Evolutionary conservation across 1,140 invertebrate species (phyloP).

Genomic region (Drosophila nasuta): DNA sequence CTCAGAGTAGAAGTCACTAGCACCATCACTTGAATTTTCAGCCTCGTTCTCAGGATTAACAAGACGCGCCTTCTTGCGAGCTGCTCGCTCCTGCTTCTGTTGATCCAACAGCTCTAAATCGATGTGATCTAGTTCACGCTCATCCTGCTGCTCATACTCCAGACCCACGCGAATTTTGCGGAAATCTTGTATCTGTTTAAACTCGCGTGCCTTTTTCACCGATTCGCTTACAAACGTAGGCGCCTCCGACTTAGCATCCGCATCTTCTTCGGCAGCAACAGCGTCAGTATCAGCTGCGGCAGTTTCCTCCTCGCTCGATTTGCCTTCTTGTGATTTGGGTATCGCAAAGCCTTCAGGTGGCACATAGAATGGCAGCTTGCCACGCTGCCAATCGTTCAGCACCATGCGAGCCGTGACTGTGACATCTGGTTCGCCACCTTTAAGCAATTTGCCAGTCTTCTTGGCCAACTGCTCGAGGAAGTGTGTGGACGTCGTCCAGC

Average conservation of each 20-base stretch:
- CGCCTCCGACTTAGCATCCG: constrained; percentile 72
- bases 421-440: constrained; percentile 98
- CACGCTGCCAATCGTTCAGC: constrained; percentile 99
- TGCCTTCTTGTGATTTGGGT: constrained; percentile 84
- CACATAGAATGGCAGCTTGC: constrained; percentile 97
- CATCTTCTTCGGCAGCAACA: constrained; percentile 56
- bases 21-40: constrained; percentile 85
- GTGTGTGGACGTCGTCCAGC: constrained; percentile 92
- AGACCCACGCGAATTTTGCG: constrained; percentile 91
- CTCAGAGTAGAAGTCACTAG: constrained; percentile 88
- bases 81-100: constrained; percentile 85
- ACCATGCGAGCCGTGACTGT: constrained; percentile 96
- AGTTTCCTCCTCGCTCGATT: constrained; percentile 43
- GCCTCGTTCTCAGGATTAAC: constrained; percentile 76
- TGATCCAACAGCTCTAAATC: constrained; percentile 86
- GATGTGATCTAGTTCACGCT: constrained; percentile 87
- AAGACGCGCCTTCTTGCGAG: constrained; percentile 71
- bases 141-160: constrained; percentile 89
- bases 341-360: constrained; percentile 91
- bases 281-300: constrained; percentile 6
- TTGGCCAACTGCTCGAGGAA: constrained; percentile 97
- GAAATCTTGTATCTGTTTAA: constrained; percentile 89
- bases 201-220: constrained; percentile 78
- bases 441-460: constrained; percentile 95
- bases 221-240: constrained; percentile 80